Conservation (phyloP, 1,140 invertebrate genomes). For the Oryzaephilus surinamensis region DNA sequence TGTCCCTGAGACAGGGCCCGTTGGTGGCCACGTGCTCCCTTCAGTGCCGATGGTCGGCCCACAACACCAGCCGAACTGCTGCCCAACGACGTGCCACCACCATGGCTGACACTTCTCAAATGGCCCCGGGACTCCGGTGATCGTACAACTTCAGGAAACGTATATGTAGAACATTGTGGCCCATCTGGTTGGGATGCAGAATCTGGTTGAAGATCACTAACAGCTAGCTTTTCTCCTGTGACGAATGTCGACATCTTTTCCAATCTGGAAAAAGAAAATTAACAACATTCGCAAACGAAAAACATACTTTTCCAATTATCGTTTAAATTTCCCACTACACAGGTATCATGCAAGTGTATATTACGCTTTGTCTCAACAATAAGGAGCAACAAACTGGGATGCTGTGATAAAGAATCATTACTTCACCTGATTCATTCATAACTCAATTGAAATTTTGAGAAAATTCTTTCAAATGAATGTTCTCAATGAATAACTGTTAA, state of each 20-base stretch:
- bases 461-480: too few relatives aligned
- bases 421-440: too few relatives aligned
- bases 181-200: not conserved
- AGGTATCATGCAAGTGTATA: too few relatives aligned
- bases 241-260: conserved; percentile 23
- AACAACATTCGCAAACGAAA: too few relatives aligned
- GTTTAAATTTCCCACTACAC: conserved; percentile 7
- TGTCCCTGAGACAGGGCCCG: conserved; percentile 78
- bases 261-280: conserved; percentile 1
- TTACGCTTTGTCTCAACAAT: too few relatives aligned
- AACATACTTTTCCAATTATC: too few relatives aligned
- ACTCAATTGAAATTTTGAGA: too few relatives aligned
- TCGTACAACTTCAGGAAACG: conserved; percentile 27
- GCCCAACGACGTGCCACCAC: conserved; percentile 48
- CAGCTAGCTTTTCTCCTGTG: conserved; percentile 9
- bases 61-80: conserved; percentile 36
- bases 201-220: conserved; percentile 3
- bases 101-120: conserved; percentile 68
- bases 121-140: conserved; percentile 43
- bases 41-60: conserved; percentile 50
- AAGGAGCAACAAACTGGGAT: too few relatives aligned
- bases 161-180: conserved; percentile 30
- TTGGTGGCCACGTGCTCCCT: conserved; percentile 63
- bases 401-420: too few relatives aligned
- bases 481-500: too few relatives aligned